These are phyloP conservation scores for Callyntrura guangdongensis DNA, from an alignment of 2,888 invertebrate genomes.

Conservation along the genomic window DNA sequence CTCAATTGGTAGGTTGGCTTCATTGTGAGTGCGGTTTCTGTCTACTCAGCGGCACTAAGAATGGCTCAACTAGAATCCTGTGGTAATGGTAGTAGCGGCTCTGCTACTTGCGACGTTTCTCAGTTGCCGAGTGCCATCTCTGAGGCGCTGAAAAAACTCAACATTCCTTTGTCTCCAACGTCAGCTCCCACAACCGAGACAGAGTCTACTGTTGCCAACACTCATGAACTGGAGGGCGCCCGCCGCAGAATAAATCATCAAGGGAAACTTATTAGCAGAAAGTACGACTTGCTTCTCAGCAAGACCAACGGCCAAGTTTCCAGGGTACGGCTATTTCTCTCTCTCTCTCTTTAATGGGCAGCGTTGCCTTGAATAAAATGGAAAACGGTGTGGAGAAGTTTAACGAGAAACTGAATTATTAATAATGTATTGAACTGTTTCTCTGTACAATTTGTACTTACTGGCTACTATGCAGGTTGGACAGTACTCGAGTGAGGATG, in stretches of 20 bases:
- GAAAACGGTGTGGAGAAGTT: background rate
- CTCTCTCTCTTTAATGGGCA: background rate
- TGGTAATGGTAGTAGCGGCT: constrained; percentile 68
- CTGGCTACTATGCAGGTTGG: constrained; percentile 84
- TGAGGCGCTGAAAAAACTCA: constrained; percentile 82
- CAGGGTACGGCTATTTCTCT: constrained; percentile 79
- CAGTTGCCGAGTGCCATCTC: constrained; percentile 80
- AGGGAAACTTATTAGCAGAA: constrained; percentile 83
- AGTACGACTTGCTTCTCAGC: constrained; percentile 83
- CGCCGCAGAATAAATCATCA: constrained; percentile 84
- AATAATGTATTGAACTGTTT: constrained; percentile 11
- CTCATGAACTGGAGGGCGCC: constrained; percentile 84
- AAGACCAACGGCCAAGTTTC: constrained; percentile 80
- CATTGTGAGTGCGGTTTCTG: constrained; percentile 85
- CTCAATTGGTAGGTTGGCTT: constrained; percentile 82
- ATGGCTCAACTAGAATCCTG: constrained; percentile 85
- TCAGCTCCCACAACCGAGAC: constrained; percentile 54
- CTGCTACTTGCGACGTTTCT: constrained; percentile 73
- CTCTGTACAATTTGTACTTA: background rate
- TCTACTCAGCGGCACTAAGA: constrained; percentile 85
- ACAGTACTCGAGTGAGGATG: constrained; percentile 85
- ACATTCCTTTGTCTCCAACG: constrained; percentile 82
- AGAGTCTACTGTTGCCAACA: constrained; percentile 83
- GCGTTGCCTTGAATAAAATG: background rate
- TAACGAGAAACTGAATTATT: constrained; percentile 14